Evolutionary conservation across 1,140 invertebrate genomes (phyloP), one percentile per base, ranked within the genome.

Genomic region (Apis cerana): DNA sequence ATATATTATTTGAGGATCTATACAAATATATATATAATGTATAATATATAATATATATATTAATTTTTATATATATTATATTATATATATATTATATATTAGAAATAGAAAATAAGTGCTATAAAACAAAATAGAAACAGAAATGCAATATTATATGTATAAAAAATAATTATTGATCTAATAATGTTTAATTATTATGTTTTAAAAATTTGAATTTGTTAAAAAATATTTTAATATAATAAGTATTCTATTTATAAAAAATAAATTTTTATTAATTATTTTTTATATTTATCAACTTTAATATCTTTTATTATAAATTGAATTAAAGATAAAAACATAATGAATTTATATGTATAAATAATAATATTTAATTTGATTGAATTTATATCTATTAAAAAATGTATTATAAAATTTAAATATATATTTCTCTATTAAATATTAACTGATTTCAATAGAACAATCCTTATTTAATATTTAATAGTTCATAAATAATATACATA

Each of bases 61-160:
- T n/a, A n/a, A n/a, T n/a, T n/a, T n/a, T n/a, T n/a, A n/a, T n/a
- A n/a, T n/a, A n/a, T n/a, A n/a, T n/a, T n/a, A 9, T 33, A 9
- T 33, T 52, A 76, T 2, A 56, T 54, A 43, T 48, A 64, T 56
- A 67, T 68, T 56, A n/a, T 23, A 68, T 43, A 58, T 43, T 33
- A 77, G 12, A 54, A 77, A 43, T n/a, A 77, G 13, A 9, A 54
- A 33, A 43, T 67, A 67, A 77, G 13, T 19, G 12, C 72, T 58
- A 78, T 61, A 70, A 83, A 79, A 65, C 61, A 75, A 85, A 75
- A 79, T 52, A 78, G 21, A 58, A 62, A 50, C 23, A 77, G 23
- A 72, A 54, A 74, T 62, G 58, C 69, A 67, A 27, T 43, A 64
- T 33, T 64, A 64, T 7, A 54, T 64, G 62, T 50, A 48, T 82